A percentile compares a stretch with the other conserved stretches of the same genome.
Conservation (phyloP, 1,140 invertebrate species). For the Oscheius sp. region DNA sequence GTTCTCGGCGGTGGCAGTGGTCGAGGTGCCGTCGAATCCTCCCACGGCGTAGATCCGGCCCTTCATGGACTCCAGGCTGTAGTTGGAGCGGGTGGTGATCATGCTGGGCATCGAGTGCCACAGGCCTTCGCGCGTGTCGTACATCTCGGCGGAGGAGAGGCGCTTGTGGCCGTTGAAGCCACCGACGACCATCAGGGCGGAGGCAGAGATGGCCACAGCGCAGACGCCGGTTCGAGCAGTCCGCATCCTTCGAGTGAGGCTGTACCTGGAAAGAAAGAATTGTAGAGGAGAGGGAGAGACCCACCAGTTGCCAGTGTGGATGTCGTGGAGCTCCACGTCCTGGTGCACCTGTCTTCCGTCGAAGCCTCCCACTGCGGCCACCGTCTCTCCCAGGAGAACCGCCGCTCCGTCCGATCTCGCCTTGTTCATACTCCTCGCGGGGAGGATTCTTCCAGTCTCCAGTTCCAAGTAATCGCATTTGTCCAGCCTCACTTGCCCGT, state of each 20-base stretch:
- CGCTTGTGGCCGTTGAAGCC: conserved; percentile 17
- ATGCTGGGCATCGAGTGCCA: conserved; percentile 14
- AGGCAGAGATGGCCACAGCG: conserved; percentile 1
- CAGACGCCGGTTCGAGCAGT: conserved; percentile 2
- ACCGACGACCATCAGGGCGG: conserved; percentile 9
- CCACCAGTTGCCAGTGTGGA: neutral
- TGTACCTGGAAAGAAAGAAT: neutral
- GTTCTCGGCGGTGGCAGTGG: conserved; percentile 6
- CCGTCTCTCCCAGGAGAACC: neutral
- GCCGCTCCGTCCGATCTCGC: conserved; percentile 21
- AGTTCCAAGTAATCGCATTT: too few relatives aligned
- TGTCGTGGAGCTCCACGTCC: conserved; percentile 12
- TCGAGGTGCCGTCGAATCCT: conserved; percentile 17
- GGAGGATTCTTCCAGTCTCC: conserved; percentile 3
- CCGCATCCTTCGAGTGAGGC: conserved; percentile 11
- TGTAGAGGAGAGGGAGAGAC: neutral
- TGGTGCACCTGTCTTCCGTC: conserved; percentile 15
- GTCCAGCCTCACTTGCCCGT: neutral
- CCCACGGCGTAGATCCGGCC: conserved; percentile 14
- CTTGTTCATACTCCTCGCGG: neutral
- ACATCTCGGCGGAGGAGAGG: conserved; percentile 16
- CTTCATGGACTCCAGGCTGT: conserved; percentile 1
- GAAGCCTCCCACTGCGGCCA: conserved; percentile 18
- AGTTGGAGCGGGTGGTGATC: conserved; percentile 16
- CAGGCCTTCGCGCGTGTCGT: conserved; percentile 21